Conservation (phyloP, 30 jellyfish, hydroid and myxozoan genomes). For the Aurelia aurita region DNA sequence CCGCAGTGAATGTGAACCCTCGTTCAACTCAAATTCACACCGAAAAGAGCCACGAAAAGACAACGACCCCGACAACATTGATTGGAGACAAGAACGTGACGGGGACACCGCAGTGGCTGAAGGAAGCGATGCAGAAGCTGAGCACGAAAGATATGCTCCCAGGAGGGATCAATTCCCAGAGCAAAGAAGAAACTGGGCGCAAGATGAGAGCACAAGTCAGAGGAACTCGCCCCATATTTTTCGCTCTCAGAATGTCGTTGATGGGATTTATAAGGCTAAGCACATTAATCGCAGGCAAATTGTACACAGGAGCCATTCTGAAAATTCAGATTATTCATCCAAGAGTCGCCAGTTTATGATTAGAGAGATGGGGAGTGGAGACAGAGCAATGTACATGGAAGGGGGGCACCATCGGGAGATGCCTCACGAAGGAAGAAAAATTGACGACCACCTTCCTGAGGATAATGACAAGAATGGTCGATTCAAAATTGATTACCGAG, state of each 20-base stretch:
- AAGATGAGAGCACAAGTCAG: not conserved
- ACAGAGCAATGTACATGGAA: constrained; percentile 16
- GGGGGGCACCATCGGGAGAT: constrained; percentile 10
- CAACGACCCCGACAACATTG: constrained; percentile 29
- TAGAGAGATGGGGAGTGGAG: constrained; percentile 26
- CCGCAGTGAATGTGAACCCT: constrained; percentile 21
- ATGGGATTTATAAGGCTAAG: constrained; percentile 8
- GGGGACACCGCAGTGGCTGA: constrained; percentile 3
- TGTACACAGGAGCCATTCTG: constrained; percentile 18
- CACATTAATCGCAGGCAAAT: constrained; percentile 25
- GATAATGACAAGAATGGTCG: constrained; percentile 25
- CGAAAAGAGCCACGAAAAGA: constrained; percentile 38
- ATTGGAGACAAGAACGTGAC: constrained; percentile 36
- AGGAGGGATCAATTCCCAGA: constrained; percentile 3
- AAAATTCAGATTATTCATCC: not conserved
- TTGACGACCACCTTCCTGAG: constrained; percentile 9
- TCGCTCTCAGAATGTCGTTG: not conserved
- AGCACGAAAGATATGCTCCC: not conserved
- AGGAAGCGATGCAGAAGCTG: constrained; percentile 15
- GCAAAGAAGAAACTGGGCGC: constrained; percentile 20
- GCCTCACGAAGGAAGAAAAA: not conserved
- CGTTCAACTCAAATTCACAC: constrained; percentile 2
- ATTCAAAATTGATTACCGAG: constrained; percentile 8
- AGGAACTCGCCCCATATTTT: not conserved
- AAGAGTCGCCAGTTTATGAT: not conserved